Evolutionary conservation across 2,113 vertebrate species (phyloP), one percentile per base, ranked within the genome.

Genomic region (Prietella phreatophila): DNA sequence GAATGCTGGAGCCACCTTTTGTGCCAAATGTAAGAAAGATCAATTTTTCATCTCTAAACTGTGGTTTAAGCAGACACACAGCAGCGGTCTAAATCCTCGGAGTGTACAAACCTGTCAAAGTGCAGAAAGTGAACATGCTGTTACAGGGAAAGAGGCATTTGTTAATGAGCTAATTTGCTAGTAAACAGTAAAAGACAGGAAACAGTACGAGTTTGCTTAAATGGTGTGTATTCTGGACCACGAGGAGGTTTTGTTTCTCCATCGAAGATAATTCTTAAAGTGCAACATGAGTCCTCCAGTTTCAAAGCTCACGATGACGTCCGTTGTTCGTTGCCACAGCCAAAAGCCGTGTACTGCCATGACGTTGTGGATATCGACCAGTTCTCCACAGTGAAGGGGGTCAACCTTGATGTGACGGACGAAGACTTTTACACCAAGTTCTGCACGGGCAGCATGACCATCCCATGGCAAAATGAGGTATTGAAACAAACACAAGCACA

Each of bases 321-420:
- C 0, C 5, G 36, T n/a, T 11, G 58, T 56, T 17, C 87, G 53
- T 61, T 50, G 20, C 69, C 47, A 7, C 85, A 96, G 97, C 96
- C 96, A 80, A 94, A 94, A 85, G 95, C 93, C 0, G 96, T 97
- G 76, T 97, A 97, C 92, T 97, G 96, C 93, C 96, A 94, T 42
- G 96, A 97, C 0, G 95, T 97, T 36, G 92, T 96, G 90, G 96
- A 97, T 91, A 97, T 97, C 0, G 97, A 97, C 0, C 96, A 97
- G 91, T 97, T 97, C 89, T 96, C 95, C 0, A 90, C 95, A 0
- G 94, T 97, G 61, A 97, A 94, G 83, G 97, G 96, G 0, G 95
- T 97, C 56, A 94, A 88, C 83, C 90, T 97, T 89, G 94, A 96
- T 91, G 91, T 93, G 47, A 89, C 36, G 0, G 97, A 97, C 91